phyloP scores from a whole-genome alignment of 2,888 invertebrate species.

The Pogonocherus hispidulus region DNA sequence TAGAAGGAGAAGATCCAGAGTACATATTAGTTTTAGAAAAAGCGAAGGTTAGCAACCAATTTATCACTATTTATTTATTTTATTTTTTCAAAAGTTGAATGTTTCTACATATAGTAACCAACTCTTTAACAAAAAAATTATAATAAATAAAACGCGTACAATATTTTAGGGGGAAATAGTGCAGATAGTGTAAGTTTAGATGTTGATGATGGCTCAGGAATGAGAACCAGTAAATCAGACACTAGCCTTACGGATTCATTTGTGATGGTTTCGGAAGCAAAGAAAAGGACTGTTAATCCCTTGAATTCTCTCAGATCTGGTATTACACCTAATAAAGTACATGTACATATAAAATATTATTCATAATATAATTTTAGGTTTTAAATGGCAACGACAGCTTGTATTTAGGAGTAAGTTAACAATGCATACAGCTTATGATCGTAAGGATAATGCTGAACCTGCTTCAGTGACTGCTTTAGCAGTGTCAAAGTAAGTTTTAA shows the following conservation, averaged over 20 bases:
- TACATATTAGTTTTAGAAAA: slow-evolving; percentile 78
- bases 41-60: slow-evolving; percentile 72
- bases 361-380: slow-evolving; percentile 69
- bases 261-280: slow-evolving; percentile 80
- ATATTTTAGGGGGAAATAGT: slow-evolving; percentile 71
- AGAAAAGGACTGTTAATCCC: slow-evolving; percentile 65
- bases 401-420: slow-evolving; percentile 95
- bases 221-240: slow-evolving; percentile 90
- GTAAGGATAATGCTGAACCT: slow-evolving; percentile 97
- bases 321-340: no score
- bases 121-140: no score
- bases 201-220: slow-evolving; percentile 68
- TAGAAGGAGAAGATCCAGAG: slow-evolving; percentile 75
- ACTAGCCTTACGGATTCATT: slow-evolving; percentile 93
- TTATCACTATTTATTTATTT: not conserved
- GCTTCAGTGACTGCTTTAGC: slow-evolving; percentile 96
- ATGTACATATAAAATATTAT: no score
- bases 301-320: slow-evolving; percentile 64
- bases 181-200: slow-evolving; percentile 66
- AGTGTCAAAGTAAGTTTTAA: slow-evolving; percentile 79
- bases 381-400: slow-evolving; percentile 92
- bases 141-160: no score
- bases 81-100: no score
- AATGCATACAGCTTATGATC: slow-evolving; percentile 97
- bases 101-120: no score